Evolutionary conservation across 2,888 invertebrate genomes (phyloP).

Genomic region (Psylliodes chrysocephalus): DNA sequence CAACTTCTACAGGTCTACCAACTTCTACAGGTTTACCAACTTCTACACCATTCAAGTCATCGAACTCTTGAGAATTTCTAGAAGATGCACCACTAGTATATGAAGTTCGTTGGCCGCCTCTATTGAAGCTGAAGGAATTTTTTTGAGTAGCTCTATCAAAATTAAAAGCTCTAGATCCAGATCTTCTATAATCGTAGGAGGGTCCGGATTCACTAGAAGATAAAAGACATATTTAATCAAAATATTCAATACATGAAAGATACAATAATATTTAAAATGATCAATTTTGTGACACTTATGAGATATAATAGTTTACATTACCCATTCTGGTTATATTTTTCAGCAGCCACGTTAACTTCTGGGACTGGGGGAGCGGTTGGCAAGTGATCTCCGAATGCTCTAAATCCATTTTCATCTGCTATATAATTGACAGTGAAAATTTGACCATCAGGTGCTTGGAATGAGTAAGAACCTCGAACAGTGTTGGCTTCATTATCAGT

Average conservation of each 20-base stretch:
- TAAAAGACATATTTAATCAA: not conserved
- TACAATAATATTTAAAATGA: too few relatives aligned
- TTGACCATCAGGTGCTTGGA: conserved; percentile 66
- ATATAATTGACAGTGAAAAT: conserved; percentile 64
- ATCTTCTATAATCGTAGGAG: too few relatives aligned
- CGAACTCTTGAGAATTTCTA: not conserved
- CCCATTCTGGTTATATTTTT: conserved; percentile 4
- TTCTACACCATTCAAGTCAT: conserved; percentile 13
- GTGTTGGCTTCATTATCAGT: conserved; percentile 70
- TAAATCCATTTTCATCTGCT: conserved; percentile 69
- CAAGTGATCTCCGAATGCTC: conserved; percentile 41
- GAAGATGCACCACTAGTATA: not conserved
- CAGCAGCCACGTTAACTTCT: conserved; percentile 28
- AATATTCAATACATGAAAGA: not conserved
- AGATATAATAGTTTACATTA: too few relatives aligned
- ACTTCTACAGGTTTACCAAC: not conserved
- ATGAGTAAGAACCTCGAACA: conserved; percentile 66
- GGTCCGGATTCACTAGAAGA: not conserved
- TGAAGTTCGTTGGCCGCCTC: not conserved
- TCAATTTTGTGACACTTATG: too few relatives aligned
- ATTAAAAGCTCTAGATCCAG: too few relatives aligned
- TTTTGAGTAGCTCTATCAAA: not conserved
- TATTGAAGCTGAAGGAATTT: not conserved
- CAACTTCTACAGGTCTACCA: conserved; percentile 4
- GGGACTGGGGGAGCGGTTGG: conserved; percentile 44